Conservation (phyloP, 2,888 invertebrate species). For the Tribolium freemani region DNA sequence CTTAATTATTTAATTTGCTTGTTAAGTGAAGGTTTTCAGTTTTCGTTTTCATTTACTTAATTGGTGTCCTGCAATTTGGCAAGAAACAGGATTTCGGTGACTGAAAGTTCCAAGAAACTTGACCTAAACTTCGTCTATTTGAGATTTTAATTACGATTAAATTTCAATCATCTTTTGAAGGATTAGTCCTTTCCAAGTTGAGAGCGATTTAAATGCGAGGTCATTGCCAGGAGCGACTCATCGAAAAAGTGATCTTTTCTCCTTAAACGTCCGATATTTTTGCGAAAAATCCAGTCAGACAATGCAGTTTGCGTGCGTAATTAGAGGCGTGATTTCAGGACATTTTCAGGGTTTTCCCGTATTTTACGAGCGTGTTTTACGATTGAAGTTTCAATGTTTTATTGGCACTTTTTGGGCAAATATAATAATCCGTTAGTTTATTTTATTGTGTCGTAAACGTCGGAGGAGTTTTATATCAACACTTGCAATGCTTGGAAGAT, state of each 20-base stretch:
- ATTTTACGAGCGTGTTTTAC: slow-evolving; percentile 37
- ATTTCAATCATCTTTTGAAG: background rate
- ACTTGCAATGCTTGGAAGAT: slow-evolving; percentile 32
- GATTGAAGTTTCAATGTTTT: slow-evolving; percentile 29
- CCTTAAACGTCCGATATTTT: background rate
- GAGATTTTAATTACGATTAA: background rate
- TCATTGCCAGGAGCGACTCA: background rate
- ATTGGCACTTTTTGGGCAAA: slow-evolving; percentile 39
- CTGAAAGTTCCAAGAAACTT: background rate
- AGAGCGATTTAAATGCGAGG: background rate
- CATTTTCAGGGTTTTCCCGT: slow-evolving; percentile 1
- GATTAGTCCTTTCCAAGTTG: background rate
- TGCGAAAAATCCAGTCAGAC: background rate
- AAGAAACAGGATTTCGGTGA: background rate
- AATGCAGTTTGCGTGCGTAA: slow-evolving; percentile 10
- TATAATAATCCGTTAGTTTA: slow-evolving; percentile 41
- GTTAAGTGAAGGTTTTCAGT: background rate
- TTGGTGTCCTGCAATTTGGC: background rate
- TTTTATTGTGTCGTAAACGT: slow-evolving; percentile 41
- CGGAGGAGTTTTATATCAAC: slow-evolving; percentile 33
- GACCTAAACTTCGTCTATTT: background rate
- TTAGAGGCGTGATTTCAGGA: slow-evolving; percentile 3
- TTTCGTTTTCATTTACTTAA: background rate
- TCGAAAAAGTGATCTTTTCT: slow-evolving; percentile 12
- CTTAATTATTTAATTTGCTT: background rate